These are phyloP conservation scores for Steatornis caripensis DNA, from an alignment of 2,113 vertebrate genomes.

Conservation along the genomic window DNA sequence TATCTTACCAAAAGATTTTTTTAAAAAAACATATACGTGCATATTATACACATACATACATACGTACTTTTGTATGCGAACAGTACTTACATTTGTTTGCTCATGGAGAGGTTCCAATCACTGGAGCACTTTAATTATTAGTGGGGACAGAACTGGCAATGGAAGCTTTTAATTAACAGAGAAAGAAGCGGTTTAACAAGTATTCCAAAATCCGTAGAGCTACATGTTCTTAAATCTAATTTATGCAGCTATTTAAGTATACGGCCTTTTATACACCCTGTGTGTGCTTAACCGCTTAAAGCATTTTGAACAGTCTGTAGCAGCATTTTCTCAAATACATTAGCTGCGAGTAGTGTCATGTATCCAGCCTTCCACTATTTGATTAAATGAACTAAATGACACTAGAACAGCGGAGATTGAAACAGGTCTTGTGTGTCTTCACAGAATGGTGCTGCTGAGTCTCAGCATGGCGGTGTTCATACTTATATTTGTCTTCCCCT, in stretches of 20 bases:
- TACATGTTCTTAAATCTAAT: not conserved
- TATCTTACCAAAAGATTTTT: not conserved
- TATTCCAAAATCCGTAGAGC: not conserved
- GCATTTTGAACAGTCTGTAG: not conserved
- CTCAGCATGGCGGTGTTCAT: not conserved
- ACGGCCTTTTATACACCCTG: not conserved
- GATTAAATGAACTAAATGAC: constrained; percentile 1
- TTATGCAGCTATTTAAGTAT: not conserved
- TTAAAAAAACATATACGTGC: too few relatives aligned
- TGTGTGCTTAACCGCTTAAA: constrained; percentile 13
- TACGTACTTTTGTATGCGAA: not conserved
- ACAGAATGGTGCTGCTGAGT: not conserved
- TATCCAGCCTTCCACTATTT: not conserved
- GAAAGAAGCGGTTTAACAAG: constrained; percentile 11
- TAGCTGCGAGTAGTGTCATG: not conserved
- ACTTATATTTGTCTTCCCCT: not conserved
- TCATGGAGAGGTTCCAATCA: not conserved
- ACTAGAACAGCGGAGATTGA: not conserved
- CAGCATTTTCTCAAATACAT: not conserved
- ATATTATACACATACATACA: not conserved
- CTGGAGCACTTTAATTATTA: constrained; percentile 15
- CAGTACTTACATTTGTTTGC: not conserved
- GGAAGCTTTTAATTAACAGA: constrained; percentile 37
- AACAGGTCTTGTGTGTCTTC: not conserved
- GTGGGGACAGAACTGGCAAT: not conserved